phyloP scores from a whole-genome alignment of 1,140 invertebrate species.

The Drosophila guanche region DNA sequence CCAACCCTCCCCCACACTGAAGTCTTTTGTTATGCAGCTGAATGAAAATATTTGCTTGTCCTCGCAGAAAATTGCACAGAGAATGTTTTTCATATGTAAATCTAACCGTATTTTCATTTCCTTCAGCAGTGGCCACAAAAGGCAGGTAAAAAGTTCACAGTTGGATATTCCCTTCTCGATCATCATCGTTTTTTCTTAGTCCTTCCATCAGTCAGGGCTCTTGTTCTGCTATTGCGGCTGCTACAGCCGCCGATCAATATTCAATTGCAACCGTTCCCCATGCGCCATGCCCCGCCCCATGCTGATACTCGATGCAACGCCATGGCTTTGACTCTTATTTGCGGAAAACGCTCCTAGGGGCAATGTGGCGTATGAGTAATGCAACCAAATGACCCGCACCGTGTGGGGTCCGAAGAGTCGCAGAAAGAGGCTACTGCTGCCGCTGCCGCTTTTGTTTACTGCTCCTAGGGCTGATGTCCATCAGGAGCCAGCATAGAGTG shows the following conservation, averaged over 20 bases:
- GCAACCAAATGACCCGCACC: constrained; percentile 7
- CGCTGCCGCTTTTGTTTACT: too few species aligned
- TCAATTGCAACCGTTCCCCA: constrained; percentile 25
- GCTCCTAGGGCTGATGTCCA: too few species aligned
- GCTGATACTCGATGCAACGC: background rate
- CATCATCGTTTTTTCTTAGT: constrained; percentile 43
- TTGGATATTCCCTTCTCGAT: constrained; percentile 24
- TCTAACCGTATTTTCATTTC: constrained; percentile 23
- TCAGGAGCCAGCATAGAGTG: constrained; percentile 8
- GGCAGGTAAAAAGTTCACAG: constrained; percentile 11
- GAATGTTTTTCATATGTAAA: constrained; percentile 60
- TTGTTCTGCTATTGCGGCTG: constrained; percentile 1
- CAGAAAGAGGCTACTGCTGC: too few species aligned
- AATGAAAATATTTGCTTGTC: constrained; percentile 62
- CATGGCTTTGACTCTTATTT: too few species aligned
- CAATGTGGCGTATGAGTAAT: constrained; percentile 52
- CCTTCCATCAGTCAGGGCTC: constrained; percentile 13
- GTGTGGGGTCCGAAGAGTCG: too few species aligned
- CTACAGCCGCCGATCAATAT: constrained; percentile 48
- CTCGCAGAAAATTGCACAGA: constrained; percentile 53
- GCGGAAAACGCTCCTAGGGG: constrained; percentile 42
- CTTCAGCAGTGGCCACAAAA: background rate
- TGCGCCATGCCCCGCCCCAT: too few species aligned
- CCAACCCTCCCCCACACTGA: constrained; percentile 11
- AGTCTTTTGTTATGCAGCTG: constrained; percentile 50